Base-by-base conservation (phyloP, 2,113 vertebrate species). In the Climacteris rufus region DNA sequence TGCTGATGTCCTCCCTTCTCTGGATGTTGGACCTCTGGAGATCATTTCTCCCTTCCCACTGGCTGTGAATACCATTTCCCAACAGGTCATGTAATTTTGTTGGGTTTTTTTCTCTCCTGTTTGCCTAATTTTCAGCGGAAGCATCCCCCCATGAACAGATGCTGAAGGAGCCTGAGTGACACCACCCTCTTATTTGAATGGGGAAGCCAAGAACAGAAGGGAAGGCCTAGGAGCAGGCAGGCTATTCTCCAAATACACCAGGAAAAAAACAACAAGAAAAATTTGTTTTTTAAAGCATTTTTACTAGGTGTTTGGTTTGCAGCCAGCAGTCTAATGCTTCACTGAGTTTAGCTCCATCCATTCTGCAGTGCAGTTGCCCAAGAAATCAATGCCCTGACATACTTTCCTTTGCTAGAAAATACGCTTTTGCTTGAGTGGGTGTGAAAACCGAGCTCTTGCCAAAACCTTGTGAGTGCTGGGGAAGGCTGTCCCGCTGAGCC, bases 341-440 rank as follows among this genome's bases (percentile, higher is more conserved):
- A 6, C 80, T 9, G 89, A 49, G 80, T 75, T 89, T 23, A 83
- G 91, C 61, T 77, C 79, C 50, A 40, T 52, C 88, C 50, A 1
- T 72, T 94, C 85, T 77, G 82, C 6, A 11, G 75, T 61, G 92
- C 82, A 53, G 88, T 88, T 83, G 54, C 79, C 71, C 90, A 88
- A 90, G 94, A 80, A 94, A 95, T 95, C 90, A 69, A 88, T 92
- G 95, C 31, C 85, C 68, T 96, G 94, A 96, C 90, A 86, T 60
- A 83, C 75, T 97, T 96, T 53, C 71, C 75, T 88, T 56, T 39
- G 75, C 88, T 85, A 54, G 83, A 90, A 93, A 93, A 90, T 54
- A 50, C 82, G 61, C 71, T 95, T 92, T 77, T 90, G 78, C 88
- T 82, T 88, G 83, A 77, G 95, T 88, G 95, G 88, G 94, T 88